Conservation (phyloP, 2,888 invertebrate genomes). For the Halictus quadricinctus region DNA sequence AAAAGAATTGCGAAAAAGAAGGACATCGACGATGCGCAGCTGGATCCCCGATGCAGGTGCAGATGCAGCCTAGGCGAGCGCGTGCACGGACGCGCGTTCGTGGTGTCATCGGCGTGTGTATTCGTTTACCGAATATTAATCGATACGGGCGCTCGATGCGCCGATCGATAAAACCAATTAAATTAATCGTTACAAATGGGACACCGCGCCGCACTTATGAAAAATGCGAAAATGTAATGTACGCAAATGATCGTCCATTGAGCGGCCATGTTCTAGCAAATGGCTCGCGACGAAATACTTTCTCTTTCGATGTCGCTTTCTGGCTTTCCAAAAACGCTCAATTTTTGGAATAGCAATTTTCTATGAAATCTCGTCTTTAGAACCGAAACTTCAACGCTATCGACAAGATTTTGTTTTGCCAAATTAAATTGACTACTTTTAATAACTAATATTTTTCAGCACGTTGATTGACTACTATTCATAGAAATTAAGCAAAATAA, state of each 20-base stretch:
- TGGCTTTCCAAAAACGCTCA: background rate
- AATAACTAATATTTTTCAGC: no score
- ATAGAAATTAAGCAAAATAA: no score
- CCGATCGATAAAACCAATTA: conserved; percentile 49
- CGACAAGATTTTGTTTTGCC: no score
- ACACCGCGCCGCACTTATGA: conserved; percentile 1
- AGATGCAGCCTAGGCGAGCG: conserved; percentile 24
- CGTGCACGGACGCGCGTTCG: background rate
- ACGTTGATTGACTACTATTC: no score
- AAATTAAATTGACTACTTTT: no score
- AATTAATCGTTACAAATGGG: conserved; percentile 51
- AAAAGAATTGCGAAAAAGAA: conserved; percentile 13
- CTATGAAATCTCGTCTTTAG: background rate
- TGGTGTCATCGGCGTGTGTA: conserved; percentile 31
- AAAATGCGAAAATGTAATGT: conserved; percentile 20
- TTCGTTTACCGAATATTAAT: conserved; percentile 29
- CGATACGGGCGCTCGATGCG: conserved; percentile 39
- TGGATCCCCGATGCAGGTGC: conserved; percentile 54
- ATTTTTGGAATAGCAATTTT: background rate
- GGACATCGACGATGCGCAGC: conserved; percentile 56
- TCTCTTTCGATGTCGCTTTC: background rate
- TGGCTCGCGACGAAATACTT: background rate
- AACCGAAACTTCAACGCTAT: background rate
- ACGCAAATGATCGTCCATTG: background rate
- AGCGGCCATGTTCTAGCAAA: background rate